Base-by-base conservation (phyloP, 2,797 vertebrate genomes). In the Glyptemys insculpta region DNA sequence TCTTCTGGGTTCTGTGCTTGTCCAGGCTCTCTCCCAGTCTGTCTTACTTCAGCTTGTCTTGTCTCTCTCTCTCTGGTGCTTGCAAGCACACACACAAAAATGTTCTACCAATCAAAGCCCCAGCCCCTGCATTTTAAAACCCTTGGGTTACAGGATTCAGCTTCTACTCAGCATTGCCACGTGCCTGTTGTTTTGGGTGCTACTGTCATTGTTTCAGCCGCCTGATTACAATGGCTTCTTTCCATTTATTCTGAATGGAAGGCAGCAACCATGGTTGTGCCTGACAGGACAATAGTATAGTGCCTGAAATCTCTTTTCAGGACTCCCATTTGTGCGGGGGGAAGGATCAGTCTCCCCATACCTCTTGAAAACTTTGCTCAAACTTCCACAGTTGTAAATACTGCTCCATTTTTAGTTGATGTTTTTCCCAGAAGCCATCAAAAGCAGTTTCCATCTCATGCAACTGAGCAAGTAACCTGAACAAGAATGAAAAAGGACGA, bases 361-460 rank as follows among this genome's bases (percentile, higher is more conserved):
- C 99, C 99, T 99, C 99, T 95, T 99, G 98, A 96, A 99, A 99
- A 98, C 99, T 98, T 92, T 99, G 98, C 96, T 99, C 99, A 95
- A 99, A 99, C 98, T 98, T 98, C 97, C 99, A 99, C 34, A 99
- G 93, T 78, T 99, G 99, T 88, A 99, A 97, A 96, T 99, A 99
- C 89, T 99, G 99, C 83, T 99, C 98, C 97, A 99, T 99, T 98
- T 99, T 99, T 72, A 99, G 98, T 94, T 99, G 99, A 90, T 99
- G 99, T 93, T 99, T 99, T 96, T 99, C 99, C 98, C 99, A 99
- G 98, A 99, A 99, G 94, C 99, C 99, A 79, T 99, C 99, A 92
- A 99, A 99, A 89, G 99, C 99, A 3, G 97, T 99, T 98, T 99
- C 99, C 99, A 99, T 99, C 95, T 99, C 99, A 91, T 95, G 98